These are phyloP conservation scores for Siderastrea siderea DNA, from an alignment of 92 coral and sea anemone genomes.

Conservation along the genomic window DNA sequence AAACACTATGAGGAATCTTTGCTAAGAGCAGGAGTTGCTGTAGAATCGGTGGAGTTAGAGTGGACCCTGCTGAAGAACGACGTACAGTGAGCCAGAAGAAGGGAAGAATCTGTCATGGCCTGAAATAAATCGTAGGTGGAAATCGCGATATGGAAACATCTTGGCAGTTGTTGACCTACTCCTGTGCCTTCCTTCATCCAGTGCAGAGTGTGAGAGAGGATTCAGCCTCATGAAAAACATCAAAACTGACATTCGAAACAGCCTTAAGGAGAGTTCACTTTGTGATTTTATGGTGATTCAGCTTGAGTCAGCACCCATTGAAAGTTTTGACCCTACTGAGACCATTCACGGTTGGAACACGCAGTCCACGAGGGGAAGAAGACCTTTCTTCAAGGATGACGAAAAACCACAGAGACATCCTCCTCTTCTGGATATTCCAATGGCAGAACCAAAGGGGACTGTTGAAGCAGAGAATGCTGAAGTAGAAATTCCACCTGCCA, in stretches of 20 bases:
- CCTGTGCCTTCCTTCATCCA: conserved; percentile 41
- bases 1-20: conserved; percentile 41
- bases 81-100: conserved; percentile 34
- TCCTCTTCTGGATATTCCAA: not conserved
- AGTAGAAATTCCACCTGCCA: not conserved
- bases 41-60: conserved; percentile 37
- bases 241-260: conserved; percentile 29
- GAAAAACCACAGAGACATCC: too few relatives aligned
- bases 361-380: conserved; percentile 21
- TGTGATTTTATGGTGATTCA: conserved; percentile 42
- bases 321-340: conserved; percentile 13
- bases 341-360: conserved; percentile 33
- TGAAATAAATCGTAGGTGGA: conserved; percentile 28
- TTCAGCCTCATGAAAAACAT: conserved; percentile 40
- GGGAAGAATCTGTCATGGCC: too few relatives aligned
- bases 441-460: not conserved
- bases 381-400: conserved; percentile 8
- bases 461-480: not conserved
- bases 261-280: conserved; percentile 13
- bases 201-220: conserved; percentile 37
- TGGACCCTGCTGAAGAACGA: conserved; percentile 46
- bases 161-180: conserved; percentile 46
- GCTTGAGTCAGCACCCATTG: not conserved
- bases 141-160: conserved; percentile 15
- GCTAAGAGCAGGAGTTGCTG: conserved; percentile 32